Evolutionary conservation across 1,140 invertebrate species (phyloP), one percentile per base, ranked within the genome.

Genomic region (Heterodera schachtii): DNA sequence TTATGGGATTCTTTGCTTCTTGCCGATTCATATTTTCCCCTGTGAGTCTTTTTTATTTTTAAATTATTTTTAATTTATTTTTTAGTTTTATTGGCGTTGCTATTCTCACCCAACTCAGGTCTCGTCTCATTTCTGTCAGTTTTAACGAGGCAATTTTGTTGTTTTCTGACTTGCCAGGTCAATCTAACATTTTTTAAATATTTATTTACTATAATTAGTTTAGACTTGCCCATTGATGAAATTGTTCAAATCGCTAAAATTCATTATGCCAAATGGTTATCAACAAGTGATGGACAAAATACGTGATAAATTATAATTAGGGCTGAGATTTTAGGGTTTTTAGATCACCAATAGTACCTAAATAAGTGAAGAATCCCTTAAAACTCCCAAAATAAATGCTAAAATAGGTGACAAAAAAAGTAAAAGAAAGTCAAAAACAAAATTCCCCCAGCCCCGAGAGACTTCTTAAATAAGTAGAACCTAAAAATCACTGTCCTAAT

Each of bases 1-100:
- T 90, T 99, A 71, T 99, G 97, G 97, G 97, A 99, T 91, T 96
- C 96, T 73, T 91, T 99, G 44, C 91, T 99, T 81, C 92, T 98
- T 7, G 95, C 96, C 80, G 95, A 97, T 88, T 94, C 95, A 0
- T 95, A 95, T 0, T 95, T 98, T 91, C 96, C 97, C 2, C 91
- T 99, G 0, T 78, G 57, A 4, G 3, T 44, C 49, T 78, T 69
- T 67, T 43, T 6, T 13, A n/a, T 78, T 57, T 64, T 69, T 78
- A 46, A 44, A 46, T 6, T 70, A 69, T 44, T 78, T 44, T 78
- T 60, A 49, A 75, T 19, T 49, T 19, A 5, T 52, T 52, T 75
- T 21, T 31, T 69, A 78, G 77, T 16, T 96, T 95, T 88, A 95
- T 99, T 88, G 97, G 96, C 7, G 92, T 98, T 3, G 94, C 96